Evolutionary conservation across 2,797 vertebrate species (phyloP).

Genomic region (Adelosebastes latens): DNA sequence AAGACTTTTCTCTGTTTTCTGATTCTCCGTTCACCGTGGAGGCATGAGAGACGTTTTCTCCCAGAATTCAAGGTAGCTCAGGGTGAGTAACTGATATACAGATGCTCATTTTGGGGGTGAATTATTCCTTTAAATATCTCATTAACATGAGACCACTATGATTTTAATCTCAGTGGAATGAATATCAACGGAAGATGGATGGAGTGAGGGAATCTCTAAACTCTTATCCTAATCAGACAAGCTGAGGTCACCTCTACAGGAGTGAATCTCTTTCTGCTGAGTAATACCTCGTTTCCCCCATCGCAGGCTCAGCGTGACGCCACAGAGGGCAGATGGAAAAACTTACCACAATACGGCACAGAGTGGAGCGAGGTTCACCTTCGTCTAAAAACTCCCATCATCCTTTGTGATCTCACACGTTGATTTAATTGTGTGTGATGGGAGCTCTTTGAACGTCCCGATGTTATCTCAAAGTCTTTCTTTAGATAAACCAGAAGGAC

Average conservation of each 20-base stretch:
- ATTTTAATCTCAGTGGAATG: slow-evolving; percentile 4
- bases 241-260: slow-evolving; percentile 55
- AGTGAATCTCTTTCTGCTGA: slow-evolving; percentile 48
- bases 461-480: slow-evolving; percentile 55
- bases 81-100: not conserved
- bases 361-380: slow-evolving; percentile 11
- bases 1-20: not conserved
- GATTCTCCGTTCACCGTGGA: not conserved
- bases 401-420: slow-evolving; percentile 27
- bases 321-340: slow-evolving; percentile 33
- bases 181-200: slow-evolving; percentile 24
- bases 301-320: slow-evolving; percentile 29
- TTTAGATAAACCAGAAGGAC: slow-evolving; percentile 44
- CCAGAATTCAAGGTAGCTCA: not conserved
- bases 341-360: not conserved
- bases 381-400: slow-evolving; percentile 40
- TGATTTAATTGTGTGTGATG: slow-evolving; percentile 61
- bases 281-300: slow-evolving; percentile 5
- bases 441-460: slow-evolving; percentile 46
- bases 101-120: not conserved
- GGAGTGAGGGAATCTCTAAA: slow-evolving; percentile 14
- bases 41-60: not conserved
- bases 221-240: slow-evolving; percentile 37
- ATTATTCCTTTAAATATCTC: not conserved
- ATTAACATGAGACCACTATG: not conserved